A percentile compares a stretch with the other conserved stretches of the same genome.
Evolutionary conservation across 2,113 vertebrate species (phyloP).

Genomic region (Limanda limanda): DNA sequence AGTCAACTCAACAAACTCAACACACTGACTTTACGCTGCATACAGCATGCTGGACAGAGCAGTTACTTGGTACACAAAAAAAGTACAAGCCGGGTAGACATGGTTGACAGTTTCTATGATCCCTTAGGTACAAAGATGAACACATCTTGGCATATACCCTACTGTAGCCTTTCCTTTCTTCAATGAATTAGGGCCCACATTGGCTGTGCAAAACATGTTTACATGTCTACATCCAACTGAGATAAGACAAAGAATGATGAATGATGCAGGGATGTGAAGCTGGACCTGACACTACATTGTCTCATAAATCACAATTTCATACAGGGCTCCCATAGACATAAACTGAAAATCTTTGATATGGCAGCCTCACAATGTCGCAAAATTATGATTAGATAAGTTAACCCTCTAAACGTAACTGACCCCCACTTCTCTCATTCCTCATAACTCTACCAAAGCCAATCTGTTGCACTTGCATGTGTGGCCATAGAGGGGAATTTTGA

Average conservation of each 20-base stretch:
- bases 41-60: background rate
- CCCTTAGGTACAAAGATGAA: background rate
- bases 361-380: background rate
- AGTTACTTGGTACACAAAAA: background rate
- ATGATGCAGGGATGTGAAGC: too few species aligned
- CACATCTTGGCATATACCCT: background rate
- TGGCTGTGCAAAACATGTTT: background rate
- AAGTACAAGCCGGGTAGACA: background rate
- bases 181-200: background rate
- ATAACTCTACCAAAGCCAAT: background rate
- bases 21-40: background rate
- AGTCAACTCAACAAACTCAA: background rate
- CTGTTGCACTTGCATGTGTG: too few species aligned
- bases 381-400: background rate
- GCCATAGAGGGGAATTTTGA: too few species aligned
- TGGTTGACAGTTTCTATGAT: background rate
- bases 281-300: too few species aligned
- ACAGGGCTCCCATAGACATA: constrained; percentile 6
- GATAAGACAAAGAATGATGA: background rate
- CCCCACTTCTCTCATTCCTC: background rate
- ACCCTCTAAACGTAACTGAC: background rate
- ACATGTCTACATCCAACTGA: background rate
- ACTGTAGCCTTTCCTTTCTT: background rate
- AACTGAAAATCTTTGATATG: constrained; percentile 6
- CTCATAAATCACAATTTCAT: background rate